Evolutionary conservation across 2,888 invertebrate species (phyloP).

Genomic region (Pediacus dermestoides): DNA sequence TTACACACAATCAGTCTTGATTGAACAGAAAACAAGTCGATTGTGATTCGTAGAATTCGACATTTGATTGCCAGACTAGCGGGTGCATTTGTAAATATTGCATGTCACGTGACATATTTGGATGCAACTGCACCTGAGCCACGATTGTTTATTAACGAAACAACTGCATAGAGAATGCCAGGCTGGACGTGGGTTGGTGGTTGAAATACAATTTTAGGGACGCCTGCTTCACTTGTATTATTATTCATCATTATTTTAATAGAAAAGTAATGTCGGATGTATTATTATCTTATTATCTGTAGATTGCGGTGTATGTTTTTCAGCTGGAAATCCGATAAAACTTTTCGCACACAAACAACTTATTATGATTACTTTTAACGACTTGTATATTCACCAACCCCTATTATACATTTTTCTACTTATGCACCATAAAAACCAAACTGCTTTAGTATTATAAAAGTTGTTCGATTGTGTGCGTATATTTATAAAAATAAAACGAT

Average conservation of each 20-base stretch:
- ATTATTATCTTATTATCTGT: no score
- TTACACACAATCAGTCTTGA: conserved; percentile 1
- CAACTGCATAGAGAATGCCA: no score
- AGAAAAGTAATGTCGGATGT: conserved; percentile 8
- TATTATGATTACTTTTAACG: no score
- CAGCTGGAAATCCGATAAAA: no score
- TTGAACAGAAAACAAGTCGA: conserved; percentile 1
- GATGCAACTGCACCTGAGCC: conserved; percentile 1
- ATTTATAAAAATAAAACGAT: conserved; percentile 20
- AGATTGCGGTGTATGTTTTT: no score
- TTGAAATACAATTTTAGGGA: no score
- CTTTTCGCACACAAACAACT: no score
- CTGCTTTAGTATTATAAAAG: conserved; percentile 9
- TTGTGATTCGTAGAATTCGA: conserved; percentile 4
- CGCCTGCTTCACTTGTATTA: conserved; percentile 8
- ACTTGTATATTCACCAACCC: no score
- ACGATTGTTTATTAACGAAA: conserved; percentile 2
- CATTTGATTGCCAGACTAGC: conserved; percentile 4
- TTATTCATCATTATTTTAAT: conserved; percentile 15
- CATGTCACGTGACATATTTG: conserved; percentile 5
- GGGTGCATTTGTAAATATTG: conserved; percentile 1
- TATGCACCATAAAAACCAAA: no score
- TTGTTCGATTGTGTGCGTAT: conserved; percentile 21
- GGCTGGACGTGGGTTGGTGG: no score
- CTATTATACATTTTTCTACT: no score